phyloP scores from a whole-genome alignment of 2,797 vertebrate species.

The Garrulus glandarius region DNA sequence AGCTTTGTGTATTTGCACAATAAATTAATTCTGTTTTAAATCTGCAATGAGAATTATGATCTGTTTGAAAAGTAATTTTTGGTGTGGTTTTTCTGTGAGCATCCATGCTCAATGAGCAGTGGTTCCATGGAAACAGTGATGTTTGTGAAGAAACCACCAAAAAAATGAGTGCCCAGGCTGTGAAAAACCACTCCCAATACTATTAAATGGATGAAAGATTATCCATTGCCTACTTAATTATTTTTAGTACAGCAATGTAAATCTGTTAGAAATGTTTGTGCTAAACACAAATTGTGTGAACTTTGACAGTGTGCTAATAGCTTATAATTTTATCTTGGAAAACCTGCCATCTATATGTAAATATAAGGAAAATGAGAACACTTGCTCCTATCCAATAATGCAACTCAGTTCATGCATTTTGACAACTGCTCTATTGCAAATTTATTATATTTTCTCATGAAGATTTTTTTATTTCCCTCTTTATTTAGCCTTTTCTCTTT shows the following conservation, averaged over 20 bases:
- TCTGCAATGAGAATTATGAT: not conserved
- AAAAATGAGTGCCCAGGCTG: not conserved
- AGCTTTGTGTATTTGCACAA: not conserved
- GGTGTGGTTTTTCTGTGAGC: not conserved
- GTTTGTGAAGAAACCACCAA: not conserved
- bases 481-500: not conserved
- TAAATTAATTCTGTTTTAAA: not conserved
- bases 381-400: not conserved
- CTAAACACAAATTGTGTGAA: not conserved
- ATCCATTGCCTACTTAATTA: not conserved
- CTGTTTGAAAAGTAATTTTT: not conserved
- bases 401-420: not conserved
- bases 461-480: not conserved
- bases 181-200: not conserved
- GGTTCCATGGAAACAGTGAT: not conserved
- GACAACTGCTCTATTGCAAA: not conserved
- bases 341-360: not conserved
- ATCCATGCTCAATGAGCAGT: not conserved
- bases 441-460: not conserved
- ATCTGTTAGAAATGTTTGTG: not conserved
- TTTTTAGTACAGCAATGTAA: not conserved
- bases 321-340: slow-evolving; percentile 21
- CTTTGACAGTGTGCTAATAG: not conserved
- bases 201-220: not conserved
- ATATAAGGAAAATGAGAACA: not conserved